Base-by-base conservation (phyloP, 2,797 vertebrate genomes). In the Silurus lanzhouensis region DNA sequence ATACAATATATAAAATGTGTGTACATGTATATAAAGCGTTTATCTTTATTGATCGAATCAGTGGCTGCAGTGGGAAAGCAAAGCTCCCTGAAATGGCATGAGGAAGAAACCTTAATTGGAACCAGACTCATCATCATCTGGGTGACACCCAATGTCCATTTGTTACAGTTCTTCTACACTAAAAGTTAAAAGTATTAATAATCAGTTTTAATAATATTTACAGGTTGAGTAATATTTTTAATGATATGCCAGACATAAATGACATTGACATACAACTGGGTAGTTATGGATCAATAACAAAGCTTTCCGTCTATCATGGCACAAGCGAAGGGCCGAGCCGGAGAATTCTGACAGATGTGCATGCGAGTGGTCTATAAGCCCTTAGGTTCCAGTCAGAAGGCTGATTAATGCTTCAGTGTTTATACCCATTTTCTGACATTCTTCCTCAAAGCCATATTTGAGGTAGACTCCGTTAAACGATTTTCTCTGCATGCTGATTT, bases 401-500 rank as follows among this genome's bases (percentile, higher is more conserved):
- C 71, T 76, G 84, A 67, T 76, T 85, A 74, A 75, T 46, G 84
- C 44, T 67, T 38, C 77, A 12, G 10, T 67, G 17, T 64, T 57
- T 67, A 75, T 74, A 55, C 14, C 38, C 22, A n/a, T 71, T 84
- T 22, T 61, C 27, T 70, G 64, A 58, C 55, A 81, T 74, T 72
- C 6, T 52, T n/a, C 61, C 48, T n/a, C 44, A 25, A 57, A 76
- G 71, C 61, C 25, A 25, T 82, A 67, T 82, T 75, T 75, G 15
- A 52, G 38, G 17, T 20, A 67, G 66, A 14, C 20, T 55, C 55
- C 8, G 68, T 76, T 27, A 22, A 80, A 76, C 5, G 61, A 38
- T 60, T 82, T 66, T 70, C 22, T 83, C 72, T 31, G 64, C 64
- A 52, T 61, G 12, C 63, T 60, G 80, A 77, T 75, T 64, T 66